Percentiles rank a stretch among this genome's conserved stretches.
phyloP scores from a whole-genome alignment of 2,888 invertebrate species.

The Cepaea hortensis region DNA sequence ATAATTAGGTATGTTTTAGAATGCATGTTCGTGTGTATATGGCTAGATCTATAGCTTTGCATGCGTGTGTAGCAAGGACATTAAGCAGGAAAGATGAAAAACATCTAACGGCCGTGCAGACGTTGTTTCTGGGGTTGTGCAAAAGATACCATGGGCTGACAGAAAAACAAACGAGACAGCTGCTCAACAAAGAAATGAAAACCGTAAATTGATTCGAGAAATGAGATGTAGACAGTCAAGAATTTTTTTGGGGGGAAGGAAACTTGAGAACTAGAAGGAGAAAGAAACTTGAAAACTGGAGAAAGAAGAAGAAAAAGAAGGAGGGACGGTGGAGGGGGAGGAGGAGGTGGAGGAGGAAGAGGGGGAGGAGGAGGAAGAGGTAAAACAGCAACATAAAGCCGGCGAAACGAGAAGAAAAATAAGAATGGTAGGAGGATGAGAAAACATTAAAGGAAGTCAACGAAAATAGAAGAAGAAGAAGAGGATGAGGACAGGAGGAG shows the following conservation, averaged over 20 bases:
- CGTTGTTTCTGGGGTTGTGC: too few relatives aligned
- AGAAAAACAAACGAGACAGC: too few relatives aligned
- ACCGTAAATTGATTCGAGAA: too few relatives aligned
- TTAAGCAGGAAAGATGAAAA: too few relatives aligned
- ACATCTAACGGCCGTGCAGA: too few relatives aligned
- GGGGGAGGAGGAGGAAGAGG: neutral
- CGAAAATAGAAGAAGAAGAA: conserved; percentile 22
- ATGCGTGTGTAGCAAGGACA: too few relatives aligned
- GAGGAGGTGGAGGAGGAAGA: neutral
- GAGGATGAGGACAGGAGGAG: neutral
- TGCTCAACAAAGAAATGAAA: too few relatives aligned
- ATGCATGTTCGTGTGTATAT: too few relatives aligned
- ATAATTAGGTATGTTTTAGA: too few relatives aligned
- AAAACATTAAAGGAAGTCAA: neutral
- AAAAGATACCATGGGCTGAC: neutral
- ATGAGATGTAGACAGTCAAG: too few relatives aligned
- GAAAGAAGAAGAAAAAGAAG: neutral
- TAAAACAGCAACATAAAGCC: neutral
- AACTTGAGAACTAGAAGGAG: neutral
- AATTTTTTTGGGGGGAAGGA: neutral
- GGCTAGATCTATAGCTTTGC: too few relatives aligned
- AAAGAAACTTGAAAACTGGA: neutral
- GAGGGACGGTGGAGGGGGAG: neutral
- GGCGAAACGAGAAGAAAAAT: neutral
- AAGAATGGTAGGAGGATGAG: neutral